Evolutionary conservation across 2,888 invertebrate species (phyloP), one percentile per base, ranked within the genome.

Genomic region (Trichopria drosophilae): DNA sequence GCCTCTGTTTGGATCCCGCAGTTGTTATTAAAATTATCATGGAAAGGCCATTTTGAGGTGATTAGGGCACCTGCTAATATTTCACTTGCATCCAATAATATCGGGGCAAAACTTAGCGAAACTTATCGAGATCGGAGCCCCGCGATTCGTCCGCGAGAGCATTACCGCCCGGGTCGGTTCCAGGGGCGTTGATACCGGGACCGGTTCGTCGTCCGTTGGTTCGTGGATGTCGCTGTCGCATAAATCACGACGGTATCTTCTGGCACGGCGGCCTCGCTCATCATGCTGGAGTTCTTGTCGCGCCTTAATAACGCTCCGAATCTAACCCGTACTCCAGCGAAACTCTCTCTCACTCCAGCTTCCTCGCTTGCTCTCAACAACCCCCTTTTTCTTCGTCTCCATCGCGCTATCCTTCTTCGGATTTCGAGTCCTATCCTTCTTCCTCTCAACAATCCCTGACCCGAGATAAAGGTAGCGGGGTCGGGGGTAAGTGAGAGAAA

Each of bases 241-340:
- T 75, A 75, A 75, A 75, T 75, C 72, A 75, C 68, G 64, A 54
- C 60, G 68, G 71, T 73, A 71, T 72, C 73, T 71, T 71, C 69
- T 71, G 68, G 66, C 63, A 65, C 13, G 65, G 69, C 68, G 68
- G 69, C 52, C 68, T 67, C 66, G 71, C 74, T 74, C 75, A 72
- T 74, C 73, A 73, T 69, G 66, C 60, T 62, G 57, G 68, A 74
- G 71, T 75, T 75, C 75, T 75, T 75, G 74, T 73, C 73, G 73
- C 68, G 72, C 71, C 72, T 71, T 75, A 74, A 74, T 75, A 74
- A 74, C 70, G 69, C 70, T 62, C 64, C 66, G 66, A 66, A 66
- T 69, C 68, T 67, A 68, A 62, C 60, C 64, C 63, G 55, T 24
- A 9, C 24, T 24, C 10, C 24, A 53, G 52, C 51, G 49, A 52